Evolutionary conservation across 2,797 vertebrate species (phyloP).

Genomic region (Threskiornis aethiopicus): DNA sequence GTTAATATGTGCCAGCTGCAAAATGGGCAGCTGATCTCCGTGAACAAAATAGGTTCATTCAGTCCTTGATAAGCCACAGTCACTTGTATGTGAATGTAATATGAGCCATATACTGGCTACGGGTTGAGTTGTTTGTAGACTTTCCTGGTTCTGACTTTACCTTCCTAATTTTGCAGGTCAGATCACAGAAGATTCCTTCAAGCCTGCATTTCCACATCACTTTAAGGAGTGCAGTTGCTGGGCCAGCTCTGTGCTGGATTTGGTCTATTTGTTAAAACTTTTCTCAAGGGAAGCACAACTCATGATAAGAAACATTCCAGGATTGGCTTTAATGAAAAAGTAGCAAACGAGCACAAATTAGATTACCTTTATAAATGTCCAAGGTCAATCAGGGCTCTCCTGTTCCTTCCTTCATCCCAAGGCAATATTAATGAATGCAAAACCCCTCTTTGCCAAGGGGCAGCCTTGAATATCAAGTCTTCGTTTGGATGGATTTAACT

Average conservation of each 20-base stretch:
- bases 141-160: neutral
- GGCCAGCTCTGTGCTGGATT: neutral
- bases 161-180: neutral
- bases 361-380: constrained; percentile 65
- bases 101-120: neutral
- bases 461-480: constrained; percentile 55
- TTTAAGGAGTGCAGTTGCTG: neutral
- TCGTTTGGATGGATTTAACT: constrained; percentile 32
- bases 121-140: neutral
- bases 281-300: constrained; percentile 42
- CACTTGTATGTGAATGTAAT: too few species aligned
- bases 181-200: neutral
- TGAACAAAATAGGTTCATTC: neutral
- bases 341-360: constrained; percentile 66
- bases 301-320: constrained; percentile 55
- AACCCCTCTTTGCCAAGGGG: constrained; percentile 14
- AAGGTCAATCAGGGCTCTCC: constrained; percentile 56
- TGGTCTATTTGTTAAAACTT: constrained; percentile 55
- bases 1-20: neutral
- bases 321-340: constrained; percentile 67
- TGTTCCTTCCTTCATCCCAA: constrained; percentile 56
- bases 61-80: neutral
- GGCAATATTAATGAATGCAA: constrained; percentile 66
- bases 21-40: neutral
- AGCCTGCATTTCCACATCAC: neutral